Evolutionary conservation across 2,113 vertebrate genomes (phyloP).

Genomic region (Rhinichthys klamathensis): DNA sequence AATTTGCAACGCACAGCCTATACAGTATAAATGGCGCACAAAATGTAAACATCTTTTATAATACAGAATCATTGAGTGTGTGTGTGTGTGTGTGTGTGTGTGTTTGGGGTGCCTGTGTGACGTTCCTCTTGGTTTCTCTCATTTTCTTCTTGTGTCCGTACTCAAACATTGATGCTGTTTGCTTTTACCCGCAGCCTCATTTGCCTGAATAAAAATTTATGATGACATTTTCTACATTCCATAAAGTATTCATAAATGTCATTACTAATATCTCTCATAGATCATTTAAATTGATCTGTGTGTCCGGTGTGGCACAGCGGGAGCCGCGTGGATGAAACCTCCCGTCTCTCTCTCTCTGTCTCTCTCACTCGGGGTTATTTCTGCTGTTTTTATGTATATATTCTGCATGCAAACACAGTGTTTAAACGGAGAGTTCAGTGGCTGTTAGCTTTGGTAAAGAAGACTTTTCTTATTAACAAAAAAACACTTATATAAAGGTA

Average conservation of each 20-base stretch:
- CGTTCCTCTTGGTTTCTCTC: neutral
- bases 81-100: conserved; percentile 42
- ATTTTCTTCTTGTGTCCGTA: conserved; percentile 21
- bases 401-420: neutral
- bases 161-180: conserved; percentile 81
- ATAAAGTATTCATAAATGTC: conserved; percentile 84
- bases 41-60: neutral
- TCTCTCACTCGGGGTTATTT: neutral
- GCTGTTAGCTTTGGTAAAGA: neutral
- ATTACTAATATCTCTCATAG: conserved; percentile 80
- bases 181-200: conserved; percentile 77
- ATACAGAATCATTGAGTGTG: conserved; percentile 5
- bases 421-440: neutral
- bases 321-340: conserved; percentile 50
- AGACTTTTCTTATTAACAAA: too few species aligned
- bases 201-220: conserved; percentile 78
- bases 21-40: neutral
- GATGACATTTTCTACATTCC: conserved; percentile 78
- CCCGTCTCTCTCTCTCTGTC: neutral
- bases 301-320: conserved; percentile 64
- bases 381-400: neutral
- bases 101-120: neutral
- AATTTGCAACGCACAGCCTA: neutral
- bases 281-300: conserved; percentile 80
- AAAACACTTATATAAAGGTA: too few species aligned